Evolutionary conservation across 2,888 invertebrate species (phyloP).

Genomic region (Hyposoter didymator): DNA sequence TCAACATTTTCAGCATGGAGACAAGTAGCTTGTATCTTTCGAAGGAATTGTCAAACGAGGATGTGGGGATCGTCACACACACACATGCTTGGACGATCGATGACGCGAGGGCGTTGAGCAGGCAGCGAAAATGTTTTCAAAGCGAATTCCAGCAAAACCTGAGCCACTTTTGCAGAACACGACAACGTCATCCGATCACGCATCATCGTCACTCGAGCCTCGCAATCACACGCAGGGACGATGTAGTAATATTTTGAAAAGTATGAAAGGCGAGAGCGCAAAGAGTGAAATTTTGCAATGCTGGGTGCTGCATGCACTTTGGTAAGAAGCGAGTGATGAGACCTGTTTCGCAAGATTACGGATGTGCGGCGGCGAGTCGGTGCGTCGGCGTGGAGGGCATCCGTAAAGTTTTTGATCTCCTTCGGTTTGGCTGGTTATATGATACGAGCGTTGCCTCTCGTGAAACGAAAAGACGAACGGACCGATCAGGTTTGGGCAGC

Average conservation of each 20-base stretch:
- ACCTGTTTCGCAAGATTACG: conserved; percentile 38
- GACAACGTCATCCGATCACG: not conserved
- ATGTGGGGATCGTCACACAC: too few species aligned
- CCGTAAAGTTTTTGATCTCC: conserved; percentile 62
- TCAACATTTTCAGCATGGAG: not conserved
- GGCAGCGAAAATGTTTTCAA: not conserved
- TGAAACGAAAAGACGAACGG: conserved; percentile 70
- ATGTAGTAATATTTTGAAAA: not conserved
- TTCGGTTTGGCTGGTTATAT: conserved; percentile 81
- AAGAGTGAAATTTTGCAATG: not conserved
- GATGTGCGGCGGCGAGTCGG: conserved; percentile 34
- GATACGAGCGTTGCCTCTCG: conserved; percentile 71
- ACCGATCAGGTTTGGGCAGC: conserved; percentile 84
- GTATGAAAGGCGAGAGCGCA: not conserved
- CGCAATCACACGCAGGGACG: not conserved
- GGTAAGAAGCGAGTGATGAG: conserved; percentile 16
- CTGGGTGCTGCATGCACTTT: conserved; percentile 29
- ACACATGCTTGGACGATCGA: too few species aligned
- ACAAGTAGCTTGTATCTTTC: not conserved
- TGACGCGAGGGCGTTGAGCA: too few species aligned
- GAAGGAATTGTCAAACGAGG: not conserved
- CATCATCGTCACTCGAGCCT: not conserved
- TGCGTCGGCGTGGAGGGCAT: conserved; percentile 36
- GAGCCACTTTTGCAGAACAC: not conserved
- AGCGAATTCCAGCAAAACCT: not conserved